Percentiles rank a stretch among this genome's conserved stretches.
Evolutionary conservation across 1,140 invertebrate genomes (phyloP).

Genomic region (Bombus pascuorum): DNA sequence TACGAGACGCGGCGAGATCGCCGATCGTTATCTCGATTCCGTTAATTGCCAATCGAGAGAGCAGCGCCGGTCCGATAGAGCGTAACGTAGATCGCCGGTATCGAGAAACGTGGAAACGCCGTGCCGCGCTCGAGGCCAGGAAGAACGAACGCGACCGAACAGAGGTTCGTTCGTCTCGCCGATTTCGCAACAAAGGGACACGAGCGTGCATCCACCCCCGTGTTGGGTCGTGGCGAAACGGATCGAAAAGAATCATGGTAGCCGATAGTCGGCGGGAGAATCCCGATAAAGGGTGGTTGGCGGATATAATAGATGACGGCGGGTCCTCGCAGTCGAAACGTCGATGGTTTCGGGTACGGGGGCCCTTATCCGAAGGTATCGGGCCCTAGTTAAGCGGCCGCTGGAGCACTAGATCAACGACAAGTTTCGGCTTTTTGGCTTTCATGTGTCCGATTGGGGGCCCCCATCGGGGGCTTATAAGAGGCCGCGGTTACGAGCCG

Average conservation of each 20-base stretch:
- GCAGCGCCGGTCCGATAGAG: too few relatives aligned
- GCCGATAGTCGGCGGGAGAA: slow-evolving; percentile 54
- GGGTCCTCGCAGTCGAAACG: slow-evolving; percentile 66
- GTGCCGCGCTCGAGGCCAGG: too few relatives aligned
- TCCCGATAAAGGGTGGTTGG: slow-evolving; percentile 65
- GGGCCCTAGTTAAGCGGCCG: slow-evolving; percentile 78
- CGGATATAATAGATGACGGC: slow-evolving; percentile 75
- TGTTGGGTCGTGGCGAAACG: slow-evolving; percentile 10
- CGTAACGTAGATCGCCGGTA: too few relatives aligned
- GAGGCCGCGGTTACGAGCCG: slow-evolving; percentile 72
- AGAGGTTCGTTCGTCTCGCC: not conserved
- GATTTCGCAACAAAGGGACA: slow-evolving; percentile 10
- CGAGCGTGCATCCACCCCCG: slow-evolving; percentile 26
- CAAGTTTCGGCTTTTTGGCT: slow-evolving; percentile 79
- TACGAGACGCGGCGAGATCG: too few relatives aligned
- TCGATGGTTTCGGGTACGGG: slow-evolving; percentile 61
- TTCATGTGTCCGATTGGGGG: slow-evolving; percentile 78
- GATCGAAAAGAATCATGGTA: slow-evolving; percentile 49
- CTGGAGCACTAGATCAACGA: slow-evolving; percentile 81
- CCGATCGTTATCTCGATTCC: too few relatives aligned
- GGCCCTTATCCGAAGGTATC: slow-evolving; percentile 78
- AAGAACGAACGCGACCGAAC: not conserved
- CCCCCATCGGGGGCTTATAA: slow-evolving; percentile 68
- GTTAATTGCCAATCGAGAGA: too few relatives aligned
- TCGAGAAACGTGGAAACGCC: too few relatives aligned